A percentile compares a stretch with the other conserved stretches of the same genome.
phyloP scores from a whole-genome alignment of 2,888 invertebrate species.

The Syritta pipiens region DNA sequence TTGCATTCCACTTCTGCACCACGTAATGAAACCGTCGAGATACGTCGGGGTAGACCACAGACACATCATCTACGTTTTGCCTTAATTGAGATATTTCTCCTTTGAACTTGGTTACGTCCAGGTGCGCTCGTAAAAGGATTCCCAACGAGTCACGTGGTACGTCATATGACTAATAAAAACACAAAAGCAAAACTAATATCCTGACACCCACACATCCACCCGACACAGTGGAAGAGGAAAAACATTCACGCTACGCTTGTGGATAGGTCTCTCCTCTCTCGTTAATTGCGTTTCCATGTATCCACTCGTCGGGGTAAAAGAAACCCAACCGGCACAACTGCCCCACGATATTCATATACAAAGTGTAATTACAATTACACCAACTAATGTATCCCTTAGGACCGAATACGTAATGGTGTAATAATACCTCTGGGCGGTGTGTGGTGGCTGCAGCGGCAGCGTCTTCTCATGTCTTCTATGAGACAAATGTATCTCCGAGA shows the following conservation, averaged over 20 bases:
- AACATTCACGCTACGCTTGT: slow-evolving; percentile 11
- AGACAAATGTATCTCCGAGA: slow-evolving; percentile 7
- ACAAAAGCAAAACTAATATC: slow-evolving; percentile 17
- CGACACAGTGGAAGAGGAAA: slow-evolving; percentile 1
- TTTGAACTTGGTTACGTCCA: slow-evolving; percentile 10
- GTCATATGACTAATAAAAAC: slow-evolving; percentile 44
- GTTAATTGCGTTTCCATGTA: slow-evolving; percentile 67
- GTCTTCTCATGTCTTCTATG: neutral
- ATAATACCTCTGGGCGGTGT: slow-evolving; percentile 70
- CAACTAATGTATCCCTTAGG: slow-evolving; percentile 58
- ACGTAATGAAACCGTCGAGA: neutral
- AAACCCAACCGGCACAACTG: slow-evolving; percentile 20
- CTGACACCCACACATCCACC: slow-evolving; percentile 2
- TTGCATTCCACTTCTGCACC: slow-evolving; percentile 9
- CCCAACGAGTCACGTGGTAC: slow-evolving; percentile 35
- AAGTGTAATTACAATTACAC: slow-evolving; percentile 63
- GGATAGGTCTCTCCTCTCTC: slow-evolving; percentile 6
- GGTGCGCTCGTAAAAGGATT: slow-evolving; percentile 18
- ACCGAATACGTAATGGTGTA: slow-evolving; percentile 71
- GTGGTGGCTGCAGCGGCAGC: slow-evolving; percentile 21
- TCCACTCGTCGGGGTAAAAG: slow-evolving; percentile 13
- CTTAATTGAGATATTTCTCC: slow-evolving; percentile 36
- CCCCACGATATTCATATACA: slow-evolving; percentile 46
- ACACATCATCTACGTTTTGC: slow-evolving; percentile 4
- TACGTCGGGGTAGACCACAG: slow-evolving; percentile 9